Base-by-base conservation (phyloP, 2,888 invertebrate species). In the Apeira syringaria region DNA sequence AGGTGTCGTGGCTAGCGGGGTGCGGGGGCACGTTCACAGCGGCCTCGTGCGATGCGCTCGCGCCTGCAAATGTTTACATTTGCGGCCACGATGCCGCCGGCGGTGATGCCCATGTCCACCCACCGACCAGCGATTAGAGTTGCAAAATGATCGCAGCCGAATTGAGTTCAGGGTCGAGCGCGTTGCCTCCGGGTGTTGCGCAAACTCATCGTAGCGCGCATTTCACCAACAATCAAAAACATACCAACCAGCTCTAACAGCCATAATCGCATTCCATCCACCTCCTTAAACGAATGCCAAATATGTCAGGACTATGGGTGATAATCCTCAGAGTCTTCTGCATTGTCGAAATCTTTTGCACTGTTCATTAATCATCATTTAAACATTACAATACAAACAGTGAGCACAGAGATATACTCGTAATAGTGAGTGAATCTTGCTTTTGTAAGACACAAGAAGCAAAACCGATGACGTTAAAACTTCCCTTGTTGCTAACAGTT, bases 51-150 rank as follows among this genome's bases (percentile, higher is more conserved):
- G 74, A 61, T 73, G 77, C 81, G 67, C 74, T 64, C 63, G 65
- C 79, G 86, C 84, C 81, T 88, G 88, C 81, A 80, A 89, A 89
- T 89, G 89, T 88, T 89, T 88, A 89, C 86, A 89, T 89, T 88
- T 88, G 77, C 75, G 69, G 80, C 80, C 79, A 74, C 74, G 69
- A 7, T 7, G 20, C 7, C 7, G 20, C 79, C 80, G 79, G 73
- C 71, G 72, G 69, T 73, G 73, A 69, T 72, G 71, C 64, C 70
- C 67, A 70, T 68, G 71, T 64, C 70, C 67, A 70, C 68, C 69
- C 67, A 67, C 64, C 71, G 68, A 72, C 74, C 79, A 71, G 68
- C 79, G 82, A 84, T 84, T 79, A 84, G 20, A 20, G 82, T 88
- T 87, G 88, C 89, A 87, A 89, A 89, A 89, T 83, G 79, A 76